Percentiles rank a stretch among this genome's conserved stretches.
Evolutionary conservation across 1,140 invertebrate genomes (phyloP).

Genomic region (Papilio machaon): DNA sequence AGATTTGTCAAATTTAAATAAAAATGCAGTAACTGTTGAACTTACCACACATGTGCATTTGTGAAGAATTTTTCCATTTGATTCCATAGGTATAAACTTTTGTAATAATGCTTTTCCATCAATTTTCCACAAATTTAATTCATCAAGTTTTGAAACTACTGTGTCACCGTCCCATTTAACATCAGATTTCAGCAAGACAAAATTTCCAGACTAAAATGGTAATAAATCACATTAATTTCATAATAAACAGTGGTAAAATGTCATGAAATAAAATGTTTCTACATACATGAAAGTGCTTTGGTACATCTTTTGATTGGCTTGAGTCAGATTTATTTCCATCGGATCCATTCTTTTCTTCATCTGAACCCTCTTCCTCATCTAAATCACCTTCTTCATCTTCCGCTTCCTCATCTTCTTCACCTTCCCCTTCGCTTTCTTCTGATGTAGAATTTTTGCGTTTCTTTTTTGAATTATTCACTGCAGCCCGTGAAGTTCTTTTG

Average conservation of each 20-base stretch:
- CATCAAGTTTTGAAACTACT: conserved; percentile 78
- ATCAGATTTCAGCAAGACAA: conserved; percentile 86
- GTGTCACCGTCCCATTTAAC: conserved; percentile 83
- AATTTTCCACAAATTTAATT: conserved; percentile 89
- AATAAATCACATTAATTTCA: conserved; percentile 2
- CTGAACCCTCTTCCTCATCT: conserved; percentile 80
- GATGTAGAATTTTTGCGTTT: conserved; percentile 73
- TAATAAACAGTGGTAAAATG: not conserved
- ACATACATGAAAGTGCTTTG: conserved; percentile 82
- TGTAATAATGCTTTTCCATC: conserved; percentile 90
- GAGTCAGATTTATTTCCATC: conserved; percentile 82
- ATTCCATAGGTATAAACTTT: conserved; percentile 89
- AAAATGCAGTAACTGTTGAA: conserved; percentile 40
- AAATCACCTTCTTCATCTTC: conserved; percentile 75
- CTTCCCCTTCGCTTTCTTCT: conserved; percentile 75
- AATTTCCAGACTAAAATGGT: conserved; percentile 84
- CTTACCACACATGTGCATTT: conserved; percentile 90
- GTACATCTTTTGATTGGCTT: conserved; percentile 81
- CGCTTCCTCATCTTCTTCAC: conserved; percentile 74
- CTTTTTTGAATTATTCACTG: conserved; percentile 73
- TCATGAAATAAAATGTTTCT: not conserved
- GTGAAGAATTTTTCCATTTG: conserved; percentile 86
- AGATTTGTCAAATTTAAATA: not conserved
- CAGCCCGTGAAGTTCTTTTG: not conserved
- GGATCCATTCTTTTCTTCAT: conserved; percentile 81